Conservation (phyloP, 2,797 vertebrate genomes). For the Merluccius polli region DNA sequence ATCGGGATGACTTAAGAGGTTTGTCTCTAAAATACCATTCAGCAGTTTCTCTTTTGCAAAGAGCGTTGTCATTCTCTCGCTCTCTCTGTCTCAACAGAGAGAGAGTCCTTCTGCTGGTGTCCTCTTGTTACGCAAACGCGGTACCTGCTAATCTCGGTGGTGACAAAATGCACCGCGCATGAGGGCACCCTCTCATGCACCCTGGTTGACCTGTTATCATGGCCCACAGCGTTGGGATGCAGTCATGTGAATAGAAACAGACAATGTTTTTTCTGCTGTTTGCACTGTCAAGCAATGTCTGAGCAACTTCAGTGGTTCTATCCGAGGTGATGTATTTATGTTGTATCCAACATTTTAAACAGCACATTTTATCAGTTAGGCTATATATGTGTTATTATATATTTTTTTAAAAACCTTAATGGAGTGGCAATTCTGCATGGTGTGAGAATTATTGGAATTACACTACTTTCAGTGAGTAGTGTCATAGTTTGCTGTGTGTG, state of each 20-base stretch:
- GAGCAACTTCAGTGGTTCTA: too few species aligned
- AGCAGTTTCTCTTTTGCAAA: neutral
- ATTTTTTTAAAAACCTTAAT: too few species aligned
- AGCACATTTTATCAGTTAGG: too few species aligned
- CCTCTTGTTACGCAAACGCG: neutral
- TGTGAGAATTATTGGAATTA: neutral
- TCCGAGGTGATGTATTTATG: too few species aligned
- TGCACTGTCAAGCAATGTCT: too few species aligned
- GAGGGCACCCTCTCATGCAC: too few species aligned
- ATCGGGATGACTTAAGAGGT: conserved; percentile 3
- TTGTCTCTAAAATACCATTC: neutral
- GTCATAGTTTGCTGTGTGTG: neutral
- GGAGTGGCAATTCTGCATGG: too few species aligned
- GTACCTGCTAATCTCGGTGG: neutral
- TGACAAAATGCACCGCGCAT: neutral
- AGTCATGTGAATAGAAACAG: too few species aligned
- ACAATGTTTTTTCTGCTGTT: too few species aligned
- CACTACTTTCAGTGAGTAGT: neutral
- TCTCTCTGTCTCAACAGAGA: neutral
- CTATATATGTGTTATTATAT: too few species aligned
- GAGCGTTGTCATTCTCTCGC: neutral
- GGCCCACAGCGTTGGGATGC: too few species aligned
- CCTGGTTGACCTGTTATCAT: neutral
- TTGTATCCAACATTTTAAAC: too few species aligned
- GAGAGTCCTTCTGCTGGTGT: neutral